phyloP scores from a whole-genome alignment of 2,113 vertebrate genomes.

The Catharus fuscescens region DNA sequence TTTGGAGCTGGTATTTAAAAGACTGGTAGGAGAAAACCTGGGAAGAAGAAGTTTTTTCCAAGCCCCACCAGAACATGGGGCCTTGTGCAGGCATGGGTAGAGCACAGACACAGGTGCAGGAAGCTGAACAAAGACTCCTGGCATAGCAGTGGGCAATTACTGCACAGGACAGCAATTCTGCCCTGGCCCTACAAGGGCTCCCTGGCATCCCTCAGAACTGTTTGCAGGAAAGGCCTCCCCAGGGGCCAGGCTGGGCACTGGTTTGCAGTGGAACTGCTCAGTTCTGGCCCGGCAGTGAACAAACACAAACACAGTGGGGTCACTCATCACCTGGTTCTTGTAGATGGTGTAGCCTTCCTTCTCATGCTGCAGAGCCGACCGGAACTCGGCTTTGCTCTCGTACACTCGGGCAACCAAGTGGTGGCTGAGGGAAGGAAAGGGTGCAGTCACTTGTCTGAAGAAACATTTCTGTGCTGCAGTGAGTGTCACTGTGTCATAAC shows the following conservation, averaged over 20 bases:
- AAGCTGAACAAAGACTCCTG: background rate
- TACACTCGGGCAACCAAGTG: conserved; percentile 96
- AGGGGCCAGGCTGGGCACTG: background rate
- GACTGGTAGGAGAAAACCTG: background rate
- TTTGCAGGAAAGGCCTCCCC: background rate
- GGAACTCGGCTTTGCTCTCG: conserved; percentile 97
- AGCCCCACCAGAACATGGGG: background rate
- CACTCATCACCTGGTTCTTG: conserved; percentile 87
- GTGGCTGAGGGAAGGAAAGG: conserved; percentile 77
- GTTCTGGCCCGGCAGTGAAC: rapidly evolving
- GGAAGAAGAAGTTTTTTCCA: background rate
- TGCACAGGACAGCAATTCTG: background rate
- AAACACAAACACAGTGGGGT: rapidly evolving
- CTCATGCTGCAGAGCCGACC: conserved; percentile 95
- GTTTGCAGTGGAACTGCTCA: background rate
- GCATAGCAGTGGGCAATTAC: background rate
- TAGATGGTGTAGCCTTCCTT: conserved; percentile 99
- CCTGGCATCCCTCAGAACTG: background rate
- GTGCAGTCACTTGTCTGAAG: background rate
- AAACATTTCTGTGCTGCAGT: background rate
- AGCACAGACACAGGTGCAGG: background rate
- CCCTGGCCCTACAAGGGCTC: background rate
- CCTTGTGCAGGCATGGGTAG: background rate
- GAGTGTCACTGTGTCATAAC: rapidly evolving
- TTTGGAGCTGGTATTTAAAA: background rate